A percentile compares a stretch with the other conserved stretches of the same genome.
Evolutionary conservation across 2,113 vertebrate species (phyloP).

Genomic region (Peromyscus leucopus): DNA sequence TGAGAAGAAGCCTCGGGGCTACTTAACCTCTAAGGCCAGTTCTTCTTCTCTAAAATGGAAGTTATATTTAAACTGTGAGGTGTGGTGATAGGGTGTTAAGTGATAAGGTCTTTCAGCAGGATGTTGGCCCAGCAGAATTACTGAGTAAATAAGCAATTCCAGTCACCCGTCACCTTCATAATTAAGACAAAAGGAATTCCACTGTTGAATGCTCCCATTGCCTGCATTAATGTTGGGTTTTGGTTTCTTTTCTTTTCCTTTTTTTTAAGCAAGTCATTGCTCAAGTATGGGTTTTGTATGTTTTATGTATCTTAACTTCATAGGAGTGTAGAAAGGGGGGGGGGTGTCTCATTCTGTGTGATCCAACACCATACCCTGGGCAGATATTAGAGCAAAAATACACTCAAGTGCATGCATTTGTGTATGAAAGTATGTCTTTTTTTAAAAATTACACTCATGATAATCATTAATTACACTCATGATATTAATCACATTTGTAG

Average conservation of each 20-base stretch:
- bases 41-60: neutral
- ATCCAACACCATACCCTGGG: neutral
- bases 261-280: neutral
- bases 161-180: neutral
- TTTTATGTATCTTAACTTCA: neutral
- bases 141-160: neutral
- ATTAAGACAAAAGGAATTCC: neutral
- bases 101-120: neutral
- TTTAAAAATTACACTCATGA: no score
- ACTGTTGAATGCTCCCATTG: neutral
- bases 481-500: no score
- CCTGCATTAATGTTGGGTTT: neutral
- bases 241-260: neutral
- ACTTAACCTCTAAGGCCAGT: neutral
- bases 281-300: neutral
- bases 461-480: no score
- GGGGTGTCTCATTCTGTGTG: neutral
- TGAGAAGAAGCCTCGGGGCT: neutral
- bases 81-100: neutral
- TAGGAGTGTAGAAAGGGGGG: neutral
- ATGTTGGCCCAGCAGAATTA: neutral
- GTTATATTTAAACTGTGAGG: neutral
- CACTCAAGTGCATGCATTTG: neutral
- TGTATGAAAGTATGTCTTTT: neutral
- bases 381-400: neutral